Evolutionary conservation across 2,797 vertebrate species (phyloP), one percentile per base, ranked within the genome.

Genomic region (Myotis findleyi): DNA sequence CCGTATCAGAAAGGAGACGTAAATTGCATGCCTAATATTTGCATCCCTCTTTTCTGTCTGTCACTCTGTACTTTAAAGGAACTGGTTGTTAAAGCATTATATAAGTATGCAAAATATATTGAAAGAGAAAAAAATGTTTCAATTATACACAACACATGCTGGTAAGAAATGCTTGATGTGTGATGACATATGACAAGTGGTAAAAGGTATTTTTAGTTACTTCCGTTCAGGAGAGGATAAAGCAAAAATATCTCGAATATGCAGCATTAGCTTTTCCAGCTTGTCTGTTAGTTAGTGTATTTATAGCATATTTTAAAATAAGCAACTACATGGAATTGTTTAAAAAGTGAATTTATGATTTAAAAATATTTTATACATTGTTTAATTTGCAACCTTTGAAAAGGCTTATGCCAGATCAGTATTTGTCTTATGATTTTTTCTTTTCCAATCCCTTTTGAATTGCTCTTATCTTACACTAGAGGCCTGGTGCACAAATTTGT

Each of bases 11-110:
- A 95, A 95, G 95, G 92, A 95, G 95, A 97, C 96, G 95, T 93
- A 96, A 97, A 96, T 98, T 95, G 96, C 92, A 92, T 49, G 83
- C 95, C 93, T 96, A 95, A 96, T 97, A 97, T 98, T 98, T 97
- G 86, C 93, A 96, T 96, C 97, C 96, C 95, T 87, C 93, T 84
- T 92, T 95, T 92, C 94, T 97, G 3, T 0, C 97, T 97, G 0
- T 0, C 11, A 0, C 66, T 97, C 86, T 88, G 5, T 57, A 16
- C 94, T 51, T 89, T 95, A 95, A 96, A 97, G 66, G 44, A 89
- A 30, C 17, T 93, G 49, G 23, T 97, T 97, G 95, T 97, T 96
- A 96, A 97, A 97, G 85, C 51, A 89, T 98, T 98, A 95, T 71
- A 62, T 96, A 98, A 97, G 68, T 92, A 97, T 97, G 95, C 93